A percentile compares a stretch with the other conserved stretches of the same genome.
phyloP scores from a whole-genome alignment of 2,797 vertebrate genomes.

The Varecia variegata region DNA sequence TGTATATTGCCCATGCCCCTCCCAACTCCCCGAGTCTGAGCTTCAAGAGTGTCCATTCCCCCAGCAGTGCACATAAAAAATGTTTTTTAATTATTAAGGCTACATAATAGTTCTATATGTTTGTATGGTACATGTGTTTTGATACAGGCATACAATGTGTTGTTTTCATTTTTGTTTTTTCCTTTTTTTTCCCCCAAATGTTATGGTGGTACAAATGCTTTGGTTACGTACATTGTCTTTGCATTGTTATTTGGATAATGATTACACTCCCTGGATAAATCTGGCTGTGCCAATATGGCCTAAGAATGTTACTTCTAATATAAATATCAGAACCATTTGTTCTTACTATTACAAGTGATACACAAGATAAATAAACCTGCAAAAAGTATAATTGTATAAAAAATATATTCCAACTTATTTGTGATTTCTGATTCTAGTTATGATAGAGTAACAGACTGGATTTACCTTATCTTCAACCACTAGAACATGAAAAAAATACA shows the following conservation, averaged over 20 bases:
- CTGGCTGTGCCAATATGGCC: neutral
- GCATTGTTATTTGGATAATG: neutral
- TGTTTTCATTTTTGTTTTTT: no score
- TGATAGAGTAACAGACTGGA: neutral
- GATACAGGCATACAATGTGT: neutral
- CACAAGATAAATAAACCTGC: neutral
- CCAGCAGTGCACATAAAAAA: no score
- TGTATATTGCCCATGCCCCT: no score
- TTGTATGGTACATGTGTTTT: neutral
- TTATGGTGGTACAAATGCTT: no score
- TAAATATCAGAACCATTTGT: neutral
- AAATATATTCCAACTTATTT: neutral
- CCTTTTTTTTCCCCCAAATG: no score
- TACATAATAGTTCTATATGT: neutral
- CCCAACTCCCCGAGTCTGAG: no score
- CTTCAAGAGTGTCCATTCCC: no score
- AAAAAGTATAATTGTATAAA: neutral
- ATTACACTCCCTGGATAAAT: neutral
- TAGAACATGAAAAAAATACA: neutral
- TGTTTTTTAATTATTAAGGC: neutral
- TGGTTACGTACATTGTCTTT: no score
- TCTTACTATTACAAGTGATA: neutral
- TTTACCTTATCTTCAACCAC: neutral
- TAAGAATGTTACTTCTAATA: neutral
- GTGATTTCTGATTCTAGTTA: neutral